Conservation (phyloP, 30 jellyfish, hydroid and myxozoan genomes). For the Phacellophora camtschatica region DNA sequence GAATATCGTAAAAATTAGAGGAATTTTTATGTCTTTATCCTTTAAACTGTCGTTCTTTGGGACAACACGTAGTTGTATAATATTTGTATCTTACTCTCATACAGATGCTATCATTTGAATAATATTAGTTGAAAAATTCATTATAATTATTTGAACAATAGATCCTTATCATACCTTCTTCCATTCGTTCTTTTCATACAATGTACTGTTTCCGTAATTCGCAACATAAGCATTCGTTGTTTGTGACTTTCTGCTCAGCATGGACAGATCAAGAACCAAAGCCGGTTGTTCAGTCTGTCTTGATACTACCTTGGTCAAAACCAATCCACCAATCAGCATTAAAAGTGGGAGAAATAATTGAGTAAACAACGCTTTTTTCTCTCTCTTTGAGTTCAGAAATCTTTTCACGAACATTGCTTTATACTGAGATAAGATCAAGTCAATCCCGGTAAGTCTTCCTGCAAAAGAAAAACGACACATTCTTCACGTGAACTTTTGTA, state of each 20-base stretch:
- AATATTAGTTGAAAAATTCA: too few relatives aligned
- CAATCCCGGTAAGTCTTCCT: conserved; percentile 66
- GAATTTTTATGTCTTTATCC: too few relatives aligned
- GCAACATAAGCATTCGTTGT: conserved; percentile 52
- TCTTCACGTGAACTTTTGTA: background rate
- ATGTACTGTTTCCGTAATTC: conserved; percentile 16
- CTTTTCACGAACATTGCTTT: conserved; percentile 75
- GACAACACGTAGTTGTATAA: too few relatives aligned
- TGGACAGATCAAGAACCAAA: conserved; percentile 50
- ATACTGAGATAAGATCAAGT: conserved; percentile 45
- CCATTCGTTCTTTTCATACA: background rate
- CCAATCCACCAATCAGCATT: conserved; percentile 60
- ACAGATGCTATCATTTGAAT: too few relatives aligned
- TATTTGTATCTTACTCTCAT: too few relatives aligned
- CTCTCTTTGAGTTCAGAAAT: conserved; percentile 66
- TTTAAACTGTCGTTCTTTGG: too few relatives aligned
- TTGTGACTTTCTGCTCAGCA: conserved; percentile 35
- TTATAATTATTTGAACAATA: too few relatives aligned
- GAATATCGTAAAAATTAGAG: too few relatives aligned
- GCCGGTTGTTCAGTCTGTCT: conserved; percentile 54
- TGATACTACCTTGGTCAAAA: conserved; percentile 15
- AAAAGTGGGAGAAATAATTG: conserved; percentile 77
- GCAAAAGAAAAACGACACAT: background rate
- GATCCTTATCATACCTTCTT: background rate
- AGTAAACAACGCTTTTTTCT: conserved; percentile 63